phyloP scores from a whole-genome alignment of 2,113 vertebrate species.

The Sigmodon hispidus region DNA sequence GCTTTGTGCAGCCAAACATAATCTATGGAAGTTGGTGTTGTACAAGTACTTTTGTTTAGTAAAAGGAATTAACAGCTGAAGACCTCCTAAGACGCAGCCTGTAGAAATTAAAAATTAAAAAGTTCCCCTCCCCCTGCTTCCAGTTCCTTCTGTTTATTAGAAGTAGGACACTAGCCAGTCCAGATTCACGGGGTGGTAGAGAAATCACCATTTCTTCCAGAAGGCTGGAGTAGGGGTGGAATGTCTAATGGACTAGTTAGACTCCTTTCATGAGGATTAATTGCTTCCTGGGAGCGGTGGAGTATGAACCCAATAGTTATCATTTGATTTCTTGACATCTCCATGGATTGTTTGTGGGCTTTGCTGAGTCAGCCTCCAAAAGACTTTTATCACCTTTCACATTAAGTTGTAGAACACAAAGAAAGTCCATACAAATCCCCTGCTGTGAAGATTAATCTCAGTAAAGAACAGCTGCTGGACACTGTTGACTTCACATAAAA shows the following conservation, averaged over 20 bases:
- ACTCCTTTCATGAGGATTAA: neutral
- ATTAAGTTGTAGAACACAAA: neutral
- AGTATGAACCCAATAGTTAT: neutral
- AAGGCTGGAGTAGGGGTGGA: neutral
- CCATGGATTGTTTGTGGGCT: neutral
- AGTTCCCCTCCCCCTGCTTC: rapidly evolving
- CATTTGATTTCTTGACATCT: neutral
- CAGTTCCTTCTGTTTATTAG: neutral
- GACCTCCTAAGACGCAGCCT: neutral
- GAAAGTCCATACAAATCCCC: neutral
- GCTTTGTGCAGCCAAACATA: neutral
- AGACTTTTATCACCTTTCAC: neutral
- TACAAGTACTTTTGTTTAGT: neutral
- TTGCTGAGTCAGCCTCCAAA: neutral
- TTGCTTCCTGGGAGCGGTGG: rapidly evolving
- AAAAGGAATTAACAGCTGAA: neutral
- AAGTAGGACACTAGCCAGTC: neutral
- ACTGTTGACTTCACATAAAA: neutral
- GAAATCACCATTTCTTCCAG: neutral
- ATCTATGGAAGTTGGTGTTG: too few relatives aligned
- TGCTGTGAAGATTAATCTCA: neutral
- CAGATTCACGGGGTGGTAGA: neutral
- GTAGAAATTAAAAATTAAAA: neutral
- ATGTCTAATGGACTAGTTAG: neutral
- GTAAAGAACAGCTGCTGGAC: neutral